Evolutionary conservation across 2,888 invertebrate species (phyloP).

Genomic region (Scrobipalpa atriplicella): DNA sequence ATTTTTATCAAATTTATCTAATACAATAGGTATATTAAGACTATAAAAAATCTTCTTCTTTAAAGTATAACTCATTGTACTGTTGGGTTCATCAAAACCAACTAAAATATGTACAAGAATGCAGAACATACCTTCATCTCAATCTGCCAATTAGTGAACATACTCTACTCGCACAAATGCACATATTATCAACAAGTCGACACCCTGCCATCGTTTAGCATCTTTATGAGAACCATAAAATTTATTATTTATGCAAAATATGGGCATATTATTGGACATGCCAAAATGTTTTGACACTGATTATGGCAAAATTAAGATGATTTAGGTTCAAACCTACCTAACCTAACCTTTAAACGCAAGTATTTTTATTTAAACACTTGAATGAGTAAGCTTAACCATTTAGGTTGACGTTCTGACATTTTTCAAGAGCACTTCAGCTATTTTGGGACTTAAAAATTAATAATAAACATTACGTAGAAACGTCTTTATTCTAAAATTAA

Average conservation of each 20-base stretch:
- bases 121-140: too few species aligned
- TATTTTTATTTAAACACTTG: neutral
- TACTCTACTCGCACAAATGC: too few species aligned
- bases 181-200: neutral
- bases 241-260: neutral
- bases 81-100: too few species aligned
- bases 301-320: neutral
- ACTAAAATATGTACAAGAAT: too few species aligned
- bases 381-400: neutral
- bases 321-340: neutral
- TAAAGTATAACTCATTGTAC: too few species aligned
- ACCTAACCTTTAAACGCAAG: too few species aligned
- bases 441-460: too few species aligned
- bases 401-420: neutral
- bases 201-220: neutral
- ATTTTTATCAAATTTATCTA: too few species aligned
- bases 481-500: too few species aligned
- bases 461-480: too few species aligned
- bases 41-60: too few species aligned
- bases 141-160: conserved; percentile 3
- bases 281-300: conserved; percentile 7
- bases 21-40: too few species aligned
- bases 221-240: conserved; percentile 3
- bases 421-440: neutral
- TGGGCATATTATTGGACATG: neutral